Base-by-base conservation (phyloP, 2,888 invertebrate species). In the Xanthia icteritia region DNA sequence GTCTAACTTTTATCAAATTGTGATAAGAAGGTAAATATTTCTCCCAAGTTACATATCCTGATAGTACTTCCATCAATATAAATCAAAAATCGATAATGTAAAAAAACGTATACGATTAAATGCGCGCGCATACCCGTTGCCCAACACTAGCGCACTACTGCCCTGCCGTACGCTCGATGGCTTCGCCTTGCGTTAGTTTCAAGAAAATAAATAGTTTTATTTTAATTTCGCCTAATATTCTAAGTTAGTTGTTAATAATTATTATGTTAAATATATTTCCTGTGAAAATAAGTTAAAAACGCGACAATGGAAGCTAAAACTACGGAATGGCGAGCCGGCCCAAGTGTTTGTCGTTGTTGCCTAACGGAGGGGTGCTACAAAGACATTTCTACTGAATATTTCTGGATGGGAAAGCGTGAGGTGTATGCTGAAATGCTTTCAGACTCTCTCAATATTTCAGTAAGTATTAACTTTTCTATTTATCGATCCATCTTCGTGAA, bases 381-480 rank as follows among this genome's bases (percentile, higher is more conserved):
- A 88, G 96, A 96, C 86, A 96, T 96, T 90, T 95, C 96, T 56
- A 96, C 96, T 23, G 96, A 96, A 92, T 96, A 96, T 92, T 96
- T 96, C 85, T 96, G 96, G 96, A 96, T 96, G 96, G 96, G 96
- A 79, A 96, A 95, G 83, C 91, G 95, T 63, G 96, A 96, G 91
- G 95, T 96, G 51, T 96, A 96, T 84, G 91, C 94, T 5, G 96
- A 96, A 89, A 96, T 96, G 96, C 92, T 96, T 36, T 88, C 91
- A 4, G 94, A 96, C 2, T 94, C 95, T 23, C 93, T 96, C 27
- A 94, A 92, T 82, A 82, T 96, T 36, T 90, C 91, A 54, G 96
- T 96, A 90, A 95, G 96, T 94, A 68, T 72, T 68, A 42, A 27
- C 48, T 76, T 64, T 23, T 13, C 0, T 60, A 11, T 67, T 68